Evolutionary conservation across 2,888 invertebrate genomes (phyloP).

Genomic region (Sphaerophoria rueppellii): DNA sequence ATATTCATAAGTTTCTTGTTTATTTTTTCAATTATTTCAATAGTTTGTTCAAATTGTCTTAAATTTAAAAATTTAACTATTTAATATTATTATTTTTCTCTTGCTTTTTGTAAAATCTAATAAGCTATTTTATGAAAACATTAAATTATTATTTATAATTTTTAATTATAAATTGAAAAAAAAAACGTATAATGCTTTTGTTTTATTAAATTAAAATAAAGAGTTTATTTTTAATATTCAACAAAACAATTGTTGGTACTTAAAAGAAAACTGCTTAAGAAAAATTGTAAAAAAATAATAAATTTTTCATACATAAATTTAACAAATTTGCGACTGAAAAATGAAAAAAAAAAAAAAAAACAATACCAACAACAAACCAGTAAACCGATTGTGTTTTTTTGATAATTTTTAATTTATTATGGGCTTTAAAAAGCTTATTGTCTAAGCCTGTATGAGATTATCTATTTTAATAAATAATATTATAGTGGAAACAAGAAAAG

Average conservation of each 20-base stretch:
- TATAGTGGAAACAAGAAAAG: constrained; percentile 37
- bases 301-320: constrained; percentile 43
- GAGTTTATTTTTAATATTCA: constrained; percentile 1
- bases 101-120: constrained; percentile 26
- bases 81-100: constrained; percentile 31
- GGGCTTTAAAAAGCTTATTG: constrained; percentile 33
- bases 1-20: constrained; percentile 64
- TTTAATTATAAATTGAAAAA: constrained; percentile 21
- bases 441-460: constrained; percentile 65
- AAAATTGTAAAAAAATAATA: constrained; percentile 23
- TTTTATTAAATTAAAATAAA: constrained; percentile 52
- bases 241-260: constrained; percentile 62
- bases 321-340: constrained; percentile 70
- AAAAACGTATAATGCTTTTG: constrained; percentile 42
- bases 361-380: constrained; percentile 34
- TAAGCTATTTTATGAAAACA: constrained; percentile 38
- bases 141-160: constrained; percentile 51
- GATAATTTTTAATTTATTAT: constrained; percentile 31
- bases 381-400: constrained; percentile 58
- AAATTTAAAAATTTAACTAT: constrained; percentile 35
- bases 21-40: constrained; percentile 31
- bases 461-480: constrained; percentile 65
- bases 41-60: constrained; percentile 18
- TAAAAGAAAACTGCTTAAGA: constrained; percentile 49
- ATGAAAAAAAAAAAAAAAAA: constrained; percentile 35